A percentile compares a stretch with the other conserved stretches of the same genome.
Conservation (phyloP, 2,888 invertebrate species). For the Lacanobia wlatinum region DNA sequence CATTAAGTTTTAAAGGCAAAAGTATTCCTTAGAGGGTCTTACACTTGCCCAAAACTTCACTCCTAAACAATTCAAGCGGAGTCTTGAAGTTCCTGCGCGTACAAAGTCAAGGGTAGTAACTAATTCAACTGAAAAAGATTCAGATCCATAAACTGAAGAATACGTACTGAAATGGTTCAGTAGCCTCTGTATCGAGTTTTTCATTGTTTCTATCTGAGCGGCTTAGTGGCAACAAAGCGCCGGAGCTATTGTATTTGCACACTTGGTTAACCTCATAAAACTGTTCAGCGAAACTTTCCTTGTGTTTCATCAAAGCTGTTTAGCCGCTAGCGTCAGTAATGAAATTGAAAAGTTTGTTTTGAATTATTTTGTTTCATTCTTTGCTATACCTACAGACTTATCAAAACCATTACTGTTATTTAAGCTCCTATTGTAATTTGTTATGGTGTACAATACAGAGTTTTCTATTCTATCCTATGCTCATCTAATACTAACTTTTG, state of each 20-base stretch:
- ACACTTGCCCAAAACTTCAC: neutral
- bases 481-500: too few relatives aligned
- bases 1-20: neutral
- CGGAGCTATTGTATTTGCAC: constrained; percentile 35
- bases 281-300: constrained; percentile 18
- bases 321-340: neutral
- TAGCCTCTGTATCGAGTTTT: neutral
- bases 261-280: constrained; percentile 32
- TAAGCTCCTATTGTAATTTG: too few relatives aligned
- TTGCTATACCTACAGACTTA: too few relatives aligned
- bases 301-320: constrained; percentile 9
- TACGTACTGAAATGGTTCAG: neutral
- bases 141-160: constrained; percentile 2
- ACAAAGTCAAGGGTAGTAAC: too few relatives aligned
- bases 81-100: neutral
- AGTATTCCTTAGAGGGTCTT: neutral
- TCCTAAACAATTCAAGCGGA: neutral
- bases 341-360: neutral
- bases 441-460: too few relatives aligned
- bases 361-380: neutral
- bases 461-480: too few relatives aligned
- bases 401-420: too few relatives aligned
- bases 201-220: constrained; percentile 32
- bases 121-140: neutral
- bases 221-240: constrained; percentile 33